Percentiles rank a stretch among this genome's conserved stretches.
Conservation (phyloP, 2,888 invertebrate species). For the Byasa hedistus region DNA sequence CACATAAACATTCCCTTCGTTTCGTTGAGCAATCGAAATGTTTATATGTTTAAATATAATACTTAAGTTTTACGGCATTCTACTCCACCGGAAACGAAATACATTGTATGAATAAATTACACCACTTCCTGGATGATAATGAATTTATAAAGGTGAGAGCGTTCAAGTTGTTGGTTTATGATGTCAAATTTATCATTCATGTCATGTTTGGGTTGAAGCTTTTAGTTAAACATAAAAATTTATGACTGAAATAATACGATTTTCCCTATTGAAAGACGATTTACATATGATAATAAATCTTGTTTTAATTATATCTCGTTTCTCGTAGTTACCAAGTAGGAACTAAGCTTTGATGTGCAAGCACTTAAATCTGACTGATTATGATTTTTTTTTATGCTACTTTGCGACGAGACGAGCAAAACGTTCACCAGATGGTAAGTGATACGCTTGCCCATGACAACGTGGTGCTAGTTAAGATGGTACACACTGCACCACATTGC, state of each 20-base stretch:
- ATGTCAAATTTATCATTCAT: background rate
- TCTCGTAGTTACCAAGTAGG: background rate
- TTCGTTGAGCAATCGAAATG: background rate
- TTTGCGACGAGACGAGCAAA: too few species aligned
- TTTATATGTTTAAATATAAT: background rate
- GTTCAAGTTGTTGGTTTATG: background rate
- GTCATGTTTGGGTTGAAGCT: background rate
- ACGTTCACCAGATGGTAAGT: too few species aligned
- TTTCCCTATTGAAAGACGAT: background rate
- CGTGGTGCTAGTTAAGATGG: too few species aligned
- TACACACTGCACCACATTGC: too few species aligned
- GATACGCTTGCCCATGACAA: too few species aligned
- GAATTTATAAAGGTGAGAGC: background rate
- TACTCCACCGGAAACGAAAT: background rate
- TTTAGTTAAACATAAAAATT: background rate
- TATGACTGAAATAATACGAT: background rate
- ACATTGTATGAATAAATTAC: background rate
- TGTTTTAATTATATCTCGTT: background rate
- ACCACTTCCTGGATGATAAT: background rate
- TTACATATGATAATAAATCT: too few species aligned
- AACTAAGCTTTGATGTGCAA: background rate
- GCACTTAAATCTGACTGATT: background rate
- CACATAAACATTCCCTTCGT: too few species aligned
- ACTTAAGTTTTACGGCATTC: background rate
- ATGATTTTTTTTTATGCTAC: too few species aligned